Evolutionary conservation across 2,113 vertebrate species (phyloP), one percentile per base, ranked within the genome.

Genomic region (Platysteira castanea): DNA sequence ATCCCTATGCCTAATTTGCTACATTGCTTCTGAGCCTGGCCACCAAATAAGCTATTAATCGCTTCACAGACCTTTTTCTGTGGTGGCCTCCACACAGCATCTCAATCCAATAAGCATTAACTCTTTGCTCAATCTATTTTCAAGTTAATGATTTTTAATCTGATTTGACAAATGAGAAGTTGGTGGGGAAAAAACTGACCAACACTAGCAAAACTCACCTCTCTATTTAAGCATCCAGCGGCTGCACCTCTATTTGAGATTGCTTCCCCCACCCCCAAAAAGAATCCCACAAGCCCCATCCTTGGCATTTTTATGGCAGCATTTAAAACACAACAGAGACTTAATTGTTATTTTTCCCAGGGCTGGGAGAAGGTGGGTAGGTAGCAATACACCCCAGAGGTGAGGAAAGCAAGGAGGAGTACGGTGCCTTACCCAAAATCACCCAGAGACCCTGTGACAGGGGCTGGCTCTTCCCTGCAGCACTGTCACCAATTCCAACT

Each of bases 31-130:
- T 2, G 20, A 63, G 60, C 61, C 65, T 6, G 6, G 80, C 52
- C 93, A 96, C 90, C 73, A 94, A 95, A 90, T 84, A 81, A 90
- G 86, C 92, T 86, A 94, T 96, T 97, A 96, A 93, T 87, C 20
- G 73, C 94, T 90, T 94, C 96, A 96, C 37, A 84, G 80, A 89
- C 69, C 88, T 95, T 96, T 57, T 91, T 54, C 93, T 76, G 73
- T 79, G 80, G 80, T 82, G 69, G 60, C 64, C 41, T 93, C 33
- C 53, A 49, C 2, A 0, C 22, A 90, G 76, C n/a, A 90, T 73
- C 92, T 95, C 93, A 94, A 93, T 93, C 86, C 96, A 96, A 94
- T 77, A 77, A 92, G 61, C 85, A 92, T 87, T 80, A 95, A 93
- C 89, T 93, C 46, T 92, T 84, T 91, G 85, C 75, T 87, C 95